Conservation (phyloP, 2,888 invertebrate genomes). For the Eustalomyia histrio region DNA sequence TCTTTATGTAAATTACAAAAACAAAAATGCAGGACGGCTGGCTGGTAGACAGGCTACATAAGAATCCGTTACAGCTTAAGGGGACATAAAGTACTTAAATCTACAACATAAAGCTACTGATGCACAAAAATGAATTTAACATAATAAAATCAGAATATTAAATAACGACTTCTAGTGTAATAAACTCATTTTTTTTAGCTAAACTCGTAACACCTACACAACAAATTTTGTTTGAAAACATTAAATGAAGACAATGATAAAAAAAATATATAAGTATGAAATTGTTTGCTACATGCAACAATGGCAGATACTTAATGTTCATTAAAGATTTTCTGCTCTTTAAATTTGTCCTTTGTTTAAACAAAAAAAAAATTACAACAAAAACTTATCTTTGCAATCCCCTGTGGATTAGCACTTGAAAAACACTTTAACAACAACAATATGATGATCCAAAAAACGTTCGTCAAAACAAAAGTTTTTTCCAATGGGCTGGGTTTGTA, state of each 20-base stretch:
- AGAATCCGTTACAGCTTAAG: constrained; percentile 50
- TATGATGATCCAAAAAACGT: constrained; percentile 47
- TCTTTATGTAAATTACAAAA: constrained; percentile 58
- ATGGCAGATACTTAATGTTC: constrained; percentile 9
- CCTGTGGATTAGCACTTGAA: constrained; percentile 41
- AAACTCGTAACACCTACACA: constrained; percentile 36
- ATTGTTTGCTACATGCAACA: not conserved
- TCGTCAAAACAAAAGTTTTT: constrained; percentile 36
- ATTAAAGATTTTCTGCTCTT: constrained; percentile 23
- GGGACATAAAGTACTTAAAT: constrained; percentile 26
- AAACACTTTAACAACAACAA: constrained; percentile 28
- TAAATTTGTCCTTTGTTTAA: constrained; percentile 31
- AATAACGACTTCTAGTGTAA: constrained; percentile 2
- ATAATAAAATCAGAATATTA: constrained; percentile 25
- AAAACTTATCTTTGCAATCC: not conserved
- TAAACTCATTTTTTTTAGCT: constrained; percentile 13
- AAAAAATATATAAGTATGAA: too few species aligned
- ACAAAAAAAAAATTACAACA: not conserved
- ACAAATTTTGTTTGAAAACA: not conserved
- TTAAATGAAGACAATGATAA: too few species aligned
- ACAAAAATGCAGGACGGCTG: not conserved
- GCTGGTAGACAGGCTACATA: constrained; percentile 2
- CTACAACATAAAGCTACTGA: constrained; percentile 31
- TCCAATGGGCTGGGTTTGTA: constrained; percentile 14
- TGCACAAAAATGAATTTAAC: constrained; percentile 19